phyloP scores from a whole-genome alignment of 2,113 vertebrate genomes.

The Oenanthe melanoleuca region DNA sequence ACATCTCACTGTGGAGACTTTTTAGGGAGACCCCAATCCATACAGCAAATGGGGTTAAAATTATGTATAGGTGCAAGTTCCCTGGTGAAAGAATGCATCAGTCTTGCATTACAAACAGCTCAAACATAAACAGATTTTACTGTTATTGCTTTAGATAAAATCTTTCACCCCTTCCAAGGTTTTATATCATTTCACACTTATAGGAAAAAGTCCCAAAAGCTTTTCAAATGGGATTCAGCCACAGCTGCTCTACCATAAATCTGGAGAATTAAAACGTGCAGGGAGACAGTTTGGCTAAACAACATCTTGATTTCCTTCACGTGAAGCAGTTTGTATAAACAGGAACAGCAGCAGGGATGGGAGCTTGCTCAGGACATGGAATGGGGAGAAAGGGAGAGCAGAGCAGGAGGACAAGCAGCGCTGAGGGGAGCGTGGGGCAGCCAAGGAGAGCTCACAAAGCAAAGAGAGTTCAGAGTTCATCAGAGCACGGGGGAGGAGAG shows the following conservation, averaged over 20 bases:
- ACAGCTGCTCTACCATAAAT: constrained; percentile 38
- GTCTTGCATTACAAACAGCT: neutral
- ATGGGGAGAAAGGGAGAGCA: neutral
- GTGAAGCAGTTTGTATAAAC: constrained; percentile 45
- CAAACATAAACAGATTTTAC: constrained; percentile 6
- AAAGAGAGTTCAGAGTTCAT: neutral
- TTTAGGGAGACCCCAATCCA: neutral
- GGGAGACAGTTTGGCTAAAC: constrained; percentile 35
- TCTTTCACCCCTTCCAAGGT: neutral
- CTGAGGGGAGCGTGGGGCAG: neutral
- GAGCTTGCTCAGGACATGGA: neutral
- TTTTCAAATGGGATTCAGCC: constrained; percentile 44
- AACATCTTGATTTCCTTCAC: constrained; percentile 37
- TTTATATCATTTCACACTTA: constrained; percentile 33
- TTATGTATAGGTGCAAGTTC: neutral
- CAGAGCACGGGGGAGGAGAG: neutral
- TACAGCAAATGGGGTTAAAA: neutral
- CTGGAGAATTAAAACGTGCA: constrained; percentile 22
- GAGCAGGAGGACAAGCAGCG: neutral
- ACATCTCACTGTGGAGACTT: neutral
- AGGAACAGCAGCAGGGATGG: neutral
- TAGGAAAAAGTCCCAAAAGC: neutral
- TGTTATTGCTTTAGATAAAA: neutral
- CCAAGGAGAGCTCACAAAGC: neutral
- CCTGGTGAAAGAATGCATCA: neutral